Evolutionary conservation across 2,888 invertebrate genomes (phyloP).

Genomic region (Bedellia somnulentella): DNA sequence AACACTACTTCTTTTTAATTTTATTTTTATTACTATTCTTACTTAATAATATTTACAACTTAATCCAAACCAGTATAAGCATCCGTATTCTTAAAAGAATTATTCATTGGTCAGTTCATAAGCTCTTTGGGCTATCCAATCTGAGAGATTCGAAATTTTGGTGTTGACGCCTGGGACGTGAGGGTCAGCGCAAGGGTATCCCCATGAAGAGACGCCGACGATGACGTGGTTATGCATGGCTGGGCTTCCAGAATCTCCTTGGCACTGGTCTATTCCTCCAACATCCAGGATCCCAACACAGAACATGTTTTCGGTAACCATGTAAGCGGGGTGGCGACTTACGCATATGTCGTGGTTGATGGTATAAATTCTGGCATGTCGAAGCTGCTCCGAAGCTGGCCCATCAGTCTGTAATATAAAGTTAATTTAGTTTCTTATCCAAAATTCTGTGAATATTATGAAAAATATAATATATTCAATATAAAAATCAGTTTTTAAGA

Average conservation of each 20-base stretch:
- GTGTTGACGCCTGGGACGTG: conserved; percentile 6
- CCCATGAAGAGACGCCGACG: conserved; percentile 7
- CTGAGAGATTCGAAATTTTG: conserved; percentile 3
- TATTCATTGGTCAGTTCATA: too few species aligned
- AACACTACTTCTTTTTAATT: too few species aligned
- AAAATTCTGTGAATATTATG: too few species aligned
- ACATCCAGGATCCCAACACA: conserved; percentile 8
- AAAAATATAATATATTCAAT: too few species aligned
- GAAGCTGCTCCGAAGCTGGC: conserved; percentile 6
- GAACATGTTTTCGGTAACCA: conserved; percentile 7
- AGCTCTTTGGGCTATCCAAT: conserved; percentile 3
- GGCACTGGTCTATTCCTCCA: conserved; percentile 8
- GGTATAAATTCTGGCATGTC: conserved; percentile 7
- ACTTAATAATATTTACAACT: too few species aligned
- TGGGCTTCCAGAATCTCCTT: conserved; percentile 9
- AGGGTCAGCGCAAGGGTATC: conserved; percentile 4
- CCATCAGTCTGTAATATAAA: conserved; percentile 5
- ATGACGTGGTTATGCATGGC: conserved; percentile 6
- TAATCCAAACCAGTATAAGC: too few species aligned
- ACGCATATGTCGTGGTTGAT: conserved; percentile 7
- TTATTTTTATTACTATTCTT: too few species aligned
- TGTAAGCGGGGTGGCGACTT: conserved; percentile 3
- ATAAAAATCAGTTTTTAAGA: too few species aligned
- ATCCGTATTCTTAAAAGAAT: too few species aligned
- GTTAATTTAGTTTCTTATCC: too few species aligned